phyloP scores from a whole-genome alignment of 2,888 invertebrate genomes.

The Agrotis ipsilon region DNA sequence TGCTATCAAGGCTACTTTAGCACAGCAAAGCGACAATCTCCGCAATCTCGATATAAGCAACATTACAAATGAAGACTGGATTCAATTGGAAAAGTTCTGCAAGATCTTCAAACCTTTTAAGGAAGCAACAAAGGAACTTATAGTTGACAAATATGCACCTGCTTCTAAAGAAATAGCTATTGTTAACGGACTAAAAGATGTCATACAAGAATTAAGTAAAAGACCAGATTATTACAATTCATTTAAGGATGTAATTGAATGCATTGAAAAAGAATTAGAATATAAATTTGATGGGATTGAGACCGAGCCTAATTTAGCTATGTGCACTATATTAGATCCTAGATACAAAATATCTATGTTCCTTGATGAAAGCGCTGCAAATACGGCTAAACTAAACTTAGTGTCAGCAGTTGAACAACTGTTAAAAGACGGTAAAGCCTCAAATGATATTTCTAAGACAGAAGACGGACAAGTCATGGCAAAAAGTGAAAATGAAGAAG shows the following conservation, averaged over 20 bases:
- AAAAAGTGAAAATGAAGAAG: background rate
- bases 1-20: background rate
- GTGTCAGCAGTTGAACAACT: constrained; percentile 7
- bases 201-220: constrained; percentile 5
- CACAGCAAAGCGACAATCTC: background rate
- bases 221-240: background rate
- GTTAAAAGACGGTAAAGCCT: background rate
- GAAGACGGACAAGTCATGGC: background rate
- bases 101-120: constrained; percentile 35
- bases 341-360: constrained; percentile 35
- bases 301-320: constrained; percentile 10
- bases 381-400: constrained; percentile 10
- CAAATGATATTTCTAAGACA: background rate
- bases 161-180: constrained; percentile 29
- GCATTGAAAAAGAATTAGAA: background rate
- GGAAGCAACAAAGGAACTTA: constrained; percentile 22
- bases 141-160: constrained; percentile 1
- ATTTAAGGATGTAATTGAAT: constrained; percentile 3
- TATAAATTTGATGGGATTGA: constrained; percentile 5
- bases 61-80: constrained; percentile 13
- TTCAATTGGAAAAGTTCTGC: constrained; percentile 3
- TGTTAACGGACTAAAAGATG: constrained; percentile 18
- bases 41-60: background rate
- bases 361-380: constrained; percentile 7
- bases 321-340: constrained; percentile 33